Conservation (phyloP, 2,888 invertebrate species). For the Lamellibrachia satsuma region DNA sequence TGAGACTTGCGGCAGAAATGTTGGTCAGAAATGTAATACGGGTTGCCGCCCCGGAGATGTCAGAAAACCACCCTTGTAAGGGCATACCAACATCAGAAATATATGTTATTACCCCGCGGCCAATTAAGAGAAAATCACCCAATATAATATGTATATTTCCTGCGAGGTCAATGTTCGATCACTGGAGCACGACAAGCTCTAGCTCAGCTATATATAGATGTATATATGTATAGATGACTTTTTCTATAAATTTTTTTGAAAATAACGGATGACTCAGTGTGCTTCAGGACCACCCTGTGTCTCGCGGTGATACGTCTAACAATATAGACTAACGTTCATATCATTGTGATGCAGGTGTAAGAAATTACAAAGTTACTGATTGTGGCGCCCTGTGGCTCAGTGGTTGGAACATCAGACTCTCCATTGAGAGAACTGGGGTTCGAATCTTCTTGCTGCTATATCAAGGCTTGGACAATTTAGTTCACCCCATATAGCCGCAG, state of each 20-base stretch:
- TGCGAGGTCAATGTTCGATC: background rate
- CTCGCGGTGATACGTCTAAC: background rate
- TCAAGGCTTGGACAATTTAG: too few relatives aligned
- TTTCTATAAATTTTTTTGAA: background rate
- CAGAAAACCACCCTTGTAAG: background rate
- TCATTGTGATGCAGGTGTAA: background rate
- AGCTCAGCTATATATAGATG: background rate
- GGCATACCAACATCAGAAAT: background rate
- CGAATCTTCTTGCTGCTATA: too few relatives aligned
- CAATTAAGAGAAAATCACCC: background rate
- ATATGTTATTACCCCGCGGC: background rate
- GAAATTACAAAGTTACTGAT: background rate
- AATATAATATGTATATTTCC: background rate
- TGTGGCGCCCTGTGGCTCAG: too few relatives aligned
- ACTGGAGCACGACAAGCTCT: background rate
- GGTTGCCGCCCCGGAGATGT: background rate
- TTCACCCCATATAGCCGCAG: too few relatives aligned
- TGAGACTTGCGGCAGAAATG: background rate
- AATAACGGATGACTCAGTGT: background rate
- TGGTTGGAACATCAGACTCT: too few relatives aligned
- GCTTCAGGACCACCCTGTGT: background rate
- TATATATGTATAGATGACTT: background rate
- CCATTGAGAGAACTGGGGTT: too few relatives aligned
- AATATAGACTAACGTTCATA: background rate
- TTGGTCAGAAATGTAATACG: background rate